A percentile compares a stretch with the other conserved stretches of the same genome.
Conservation (phyloP, 2,113 vertebrate genomes). For the Progne subis region DNA sequence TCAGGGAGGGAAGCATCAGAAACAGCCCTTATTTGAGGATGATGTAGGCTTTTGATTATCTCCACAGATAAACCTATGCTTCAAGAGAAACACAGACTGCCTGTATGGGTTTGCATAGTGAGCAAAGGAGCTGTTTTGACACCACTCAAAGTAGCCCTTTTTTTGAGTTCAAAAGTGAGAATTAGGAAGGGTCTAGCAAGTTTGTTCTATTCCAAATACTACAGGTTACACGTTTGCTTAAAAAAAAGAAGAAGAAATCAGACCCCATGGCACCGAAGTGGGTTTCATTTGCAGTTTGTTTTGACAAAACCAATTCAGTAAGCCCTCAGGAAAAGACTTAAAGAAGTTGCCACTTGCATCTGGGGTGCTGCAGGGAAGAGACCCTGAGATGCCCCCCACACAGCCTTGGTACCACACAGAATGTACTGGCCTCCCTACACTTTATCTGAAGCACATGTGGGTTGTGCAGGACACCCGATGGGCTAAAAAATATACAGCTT, state of each 20-base stretch:
- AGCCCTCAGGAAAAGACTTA: not conserved
- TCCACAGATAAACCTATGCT: constrained; percentile 1
- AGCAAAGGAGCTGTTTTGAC: not conserved
- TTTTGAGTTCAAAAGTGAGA: not conserved
- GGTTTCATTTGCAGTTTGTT: not conserved
- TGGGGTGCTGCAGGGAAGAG: not conserved
- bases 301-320: not conserved
- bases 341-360: not conserved
- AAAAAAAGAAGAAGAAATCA: not conserved
- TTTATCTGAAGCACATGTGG: not conserved
- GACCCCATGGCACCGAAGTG: fast-evolving
- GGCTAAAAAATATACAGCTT: not conserved
- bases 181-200: not conserved
- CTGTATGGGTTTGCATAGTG: not conserved
- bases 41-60: constrained; percentile 52
- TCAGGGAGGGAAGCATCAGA: not conserved
- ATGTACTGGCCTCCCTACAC: not conserved
- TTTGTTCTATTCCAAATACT: not conserved
- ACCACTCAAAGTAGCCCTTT: not conserved
- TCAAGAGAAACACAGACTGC: constrained; percentile 8
- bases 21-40: constrained; percentile 20
- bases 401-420: fast-evolving
- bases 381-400: fast-evolving
- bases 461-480: not conserved
- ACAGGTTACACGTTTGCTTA: not conserved